A percentile compares a stretch with the other conserved stretches of the same genome.
These are phyloP conservation scores for Eulithis prunata DNA, from an alignment of 2,888 invertebrate genomes.

Conservation along the genomic window DNA sequence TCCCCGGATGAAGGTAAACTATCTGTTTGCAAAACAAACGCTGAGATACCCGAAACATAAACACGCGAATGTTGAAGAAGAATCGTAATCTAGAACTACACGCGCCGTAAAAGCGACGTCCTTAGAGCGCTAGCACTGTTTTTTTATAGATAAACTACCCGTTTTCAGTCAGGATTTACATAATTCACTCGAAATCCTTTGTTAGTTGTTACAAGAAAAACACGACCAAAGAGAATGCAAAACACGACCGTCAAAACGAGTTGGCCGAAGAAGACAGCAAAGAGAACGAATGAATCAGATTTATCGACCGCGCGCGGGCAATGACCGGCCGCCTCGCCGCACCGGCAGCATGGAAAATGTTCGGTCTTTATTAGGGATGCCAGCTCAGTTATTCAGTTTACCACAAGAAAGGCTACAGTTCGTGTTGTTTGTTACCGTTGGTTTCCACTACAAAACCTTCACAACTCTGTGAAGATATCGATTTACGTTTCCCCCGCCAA, in stretches of 20 bases:
- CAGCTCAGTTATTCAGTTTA: constrained; percentile 5
- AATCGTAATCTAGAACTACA: constrained; percentile 34
- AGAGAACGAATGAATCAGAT: constrained; percentile 35
- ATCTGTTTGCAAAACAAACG: constrained; percentile 78
- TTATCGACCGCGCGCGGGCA: constrained; percentile 10
- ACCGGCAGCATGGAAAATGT: background rate
- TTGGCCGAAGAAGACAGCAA: constrained; percentile 49
- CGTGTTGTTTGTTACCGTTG: too few relatives aligned
- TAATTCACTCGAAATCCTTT: constrained; percentile 54
- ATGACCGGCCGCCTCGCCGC: constrained; percentile 2
- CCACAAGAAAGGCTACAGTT: background rate
- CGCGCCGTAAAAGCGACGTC: constrained; percentile 31
- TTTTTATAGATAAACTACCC: constrained; percentile 42
- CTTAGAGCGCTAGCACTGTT: constrained; percentile 29
- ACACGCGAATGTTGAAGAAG: constrained; percentile 63
- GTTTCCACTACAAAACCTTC: too few relatives aligned
- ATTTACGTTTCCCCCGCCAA: too few relatives aligned
- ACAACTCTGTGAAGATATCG: too few relatives aligned
- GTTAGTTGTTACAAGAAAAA: constrained; percentile 52
- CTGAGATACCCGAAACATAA: constrained; percentile 75
- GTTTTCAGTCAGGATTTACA: constrained; percentile 66
- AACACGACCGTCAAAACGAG: constrained; percentile 42
- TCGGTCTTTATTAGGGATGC: constrained; percentile 14
- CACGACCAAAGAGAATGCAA: too few relatives aligned
- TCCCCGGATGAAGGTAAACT: constrained; percentile 55